Percentiles rank a stretch among this genome's conserved stretches.
These are phyloP conservation scores for Cinclus cinclus DNA, from an alignment of 2,113 vertebrate genomes.

Conservation along the genomic window DNA sequence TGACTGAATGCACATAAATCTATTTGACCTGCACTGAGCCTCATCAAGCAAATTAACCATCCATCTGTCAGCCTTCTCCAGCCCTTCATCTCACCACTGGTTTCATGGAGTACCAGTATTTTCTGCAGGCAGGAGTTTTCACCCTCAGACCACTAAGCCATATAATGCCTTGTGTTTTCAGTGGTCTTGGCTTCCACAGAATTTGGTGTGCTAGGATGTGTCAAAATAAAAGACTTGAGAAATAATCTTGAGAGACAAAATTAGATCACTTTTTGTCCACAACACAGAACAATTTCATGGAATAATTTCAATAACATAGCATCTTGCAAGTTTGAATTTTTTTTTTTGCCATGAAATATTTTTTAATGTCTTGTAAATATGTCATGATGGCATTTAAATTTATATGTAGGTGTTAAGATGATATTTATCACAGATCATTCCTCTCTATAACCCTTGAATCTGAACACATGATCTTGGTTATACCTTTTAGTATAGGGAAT, in stretches of 20 bases:
- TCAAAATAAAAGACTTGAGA: not conserved
- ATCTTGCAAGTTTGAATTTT: not conserved
- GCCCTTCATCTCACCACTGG: not conserved
- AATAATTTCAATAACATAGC: not conserved
- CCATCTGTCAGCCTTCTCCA: not conserved
- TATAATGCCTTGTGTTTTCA: not conserved
- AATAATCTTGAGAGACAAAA: not conserved
- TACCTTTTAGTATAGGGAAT: not conserved
- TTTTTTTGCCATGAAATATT: not conserved
- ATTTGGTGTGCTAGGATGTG: not conserved
- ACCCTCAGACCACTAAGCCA: not conserved
- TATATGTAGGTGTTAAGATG: not conserved
- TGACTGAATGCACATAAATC: not conserved
- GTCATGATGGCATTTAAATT: not conserved
- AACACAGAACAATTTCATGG: not conserved
- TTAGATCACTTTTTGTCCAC: not conserved
- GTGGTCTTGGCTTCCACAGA: not conserved
- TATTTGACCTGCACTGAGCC: not conserved
- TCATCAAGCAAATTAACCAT: not conserved
- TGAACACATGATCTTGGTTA: not conserved
- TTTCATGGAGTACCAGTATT: not conserved
- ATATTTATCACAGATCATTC: not conserved
- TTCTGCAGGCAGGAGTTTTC: not conserved
- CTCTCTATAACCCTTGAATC: not conserved
- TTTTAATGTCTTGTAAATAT: slow-evolving; percentile 1